These are phyloP conservation scores for Rhagologus leucostigma DNA, from an alignment of 2,113 vertebrate species.

Conservation along the genomic window DNA sequence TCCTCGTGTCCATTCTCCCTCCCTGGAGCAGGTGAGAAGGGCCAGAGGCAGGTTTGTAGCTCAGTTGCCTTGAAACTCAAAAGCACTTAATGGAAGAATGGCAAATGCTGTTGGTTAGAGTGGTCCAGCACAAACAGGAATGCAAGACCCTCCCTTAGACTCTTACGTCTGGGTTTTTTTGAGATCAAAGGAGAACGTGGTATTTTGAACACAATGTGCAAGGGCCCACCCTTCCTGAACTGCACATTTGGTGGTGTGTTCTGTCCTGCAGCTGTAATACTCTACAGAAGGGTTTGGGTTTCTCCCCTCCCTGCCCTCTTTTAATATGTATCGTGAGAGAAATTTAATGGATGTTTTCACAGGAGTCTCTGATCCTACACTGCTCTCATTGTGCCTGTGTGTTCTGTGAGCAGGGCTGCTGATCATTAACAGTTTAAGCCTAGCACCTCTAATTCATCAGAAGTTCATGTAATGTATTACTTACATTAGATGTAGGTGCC, in stretches of 20 bases:
- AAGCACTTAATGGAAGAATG: background rate
- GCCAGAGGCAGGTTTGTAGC: background rate
- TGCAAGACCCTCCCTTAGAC: background rate
- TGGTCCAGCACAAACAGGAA: background rate
- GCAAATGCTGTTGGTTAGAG: background rate
- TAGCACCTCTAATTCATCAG: background rate
- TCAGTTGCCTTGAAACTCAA: background rate
- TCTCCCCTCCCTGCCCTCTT: background rate
- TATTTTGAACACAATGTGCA: constrained; percentile 23
- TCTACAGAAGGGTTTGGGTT: background rate
- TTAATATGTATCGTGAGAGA: background rate
- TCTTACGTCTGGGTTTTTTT: background rate
- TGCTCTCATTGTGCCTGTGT: background rate
- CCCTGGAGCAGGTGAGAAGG: background rate
- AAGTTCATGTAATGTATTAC: background rate
- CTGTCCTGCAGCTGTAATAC: background rate
- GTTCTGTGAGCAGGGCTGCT: background rate
- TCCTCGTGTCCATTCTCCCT: background rate
- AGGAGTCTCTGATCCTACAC: background rate
- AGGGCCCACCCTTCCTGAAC: constrained; percentile 59
- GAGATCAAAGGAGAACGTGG: constrained; percentile 11
- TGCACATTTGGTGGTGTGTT: background rate
- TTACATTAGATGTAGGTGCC: constrained; percentile 22
- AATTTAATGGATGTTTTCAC: background rate
- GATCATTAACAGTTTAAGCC: background rate